Base-by-base conservation (phyloP, 30 jellyfish, hydroid and myxozoan genomes). In the Aurelia sp. region DNA sequence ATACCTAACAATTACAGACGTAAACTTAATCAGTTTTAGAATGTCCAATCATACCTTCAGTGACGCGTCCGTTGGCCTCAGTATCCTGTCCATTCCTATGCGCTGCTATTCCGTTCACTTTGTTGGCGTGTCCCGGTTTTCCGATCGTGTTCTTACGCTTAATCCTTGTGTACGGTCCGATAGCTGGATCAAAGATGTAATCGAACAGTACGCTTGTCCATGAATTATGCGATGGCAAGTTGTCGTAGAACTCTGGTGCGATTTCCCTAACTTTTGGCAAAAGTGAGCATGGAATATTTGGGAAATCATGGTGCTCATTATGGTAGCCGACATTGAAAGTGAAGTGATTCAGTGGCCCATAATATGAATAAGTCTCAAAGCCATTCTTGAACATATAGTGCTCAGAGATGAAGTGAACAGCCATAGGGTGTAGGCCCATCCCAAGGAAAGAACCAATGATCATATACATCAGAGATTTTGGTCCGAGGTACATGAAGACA, bases 341-440 rank as follows among this genome's bases (percentile, higher is more conserved):
- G 67, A 94, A 53, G 74, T 80, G 59, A 69, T 94, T 94, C 71
- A 94, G 77, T 13, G 88, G 87, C 4, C 99, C 99, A 67, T 94
- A 94, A 89, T 94, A 94, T 21, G 99, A 94, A 61, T 76, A 94
- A 8, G 99, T 94, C 51, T 94, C 99, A 63, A 57, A 79, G 69
- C 97, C 99, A 47, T 40, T 64, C 79, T 96, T 88, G 84, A 89
- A 89, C 99, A 94, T 89, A 64, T 94, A 94, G 73, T 94, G 99
- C 82, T 94, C 99, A 3, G 99, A 84, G 44, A 94, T 94, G 86
- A 94, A 94, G 62, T 94, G 99, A 24, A 97, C 99, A 16, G 99
- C 99, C 13, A 94, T 97, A 12, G 99, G 99, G 61, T 94, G 99
- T 35, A 94, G 79, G 57, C 99, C 99, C 99, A 94, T 94, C 2